A percentile compares a stretch with the other conserved stretches of the same genome.
These are phyloP conservation scores for Mus spretus DNA, from an alignment of 2,797 vertebrate species.

Conservation along the genomic window DNA sequence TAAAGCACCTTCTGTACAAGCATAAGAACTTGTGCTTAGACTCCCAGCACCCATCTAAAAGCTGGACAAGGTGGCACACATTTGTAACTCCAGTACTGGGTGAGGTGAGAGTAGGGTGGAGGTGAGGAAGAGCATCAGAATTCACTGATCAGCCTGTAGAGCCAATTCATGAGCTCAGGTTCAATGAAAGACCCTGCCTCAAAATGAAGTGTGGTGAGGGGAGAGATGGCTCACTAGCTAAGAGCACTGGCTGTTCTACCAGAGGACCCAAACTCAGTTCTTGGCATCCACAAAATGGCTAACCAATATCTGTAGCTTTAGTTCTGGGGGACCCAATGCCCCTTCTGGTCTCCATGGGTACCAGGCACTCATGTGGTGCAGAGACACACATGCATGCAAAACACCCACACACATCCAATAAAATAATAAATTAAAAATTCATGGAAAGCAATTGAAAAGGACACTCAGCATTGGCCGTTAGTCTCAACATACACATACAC, in stretches of 20 bases:
- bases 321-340: not conserved
- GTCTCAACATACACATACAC: not conserved
- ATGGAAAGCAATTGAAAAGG: not conserved
- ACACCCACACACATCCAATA: not conserved
- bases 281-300: not conserved
- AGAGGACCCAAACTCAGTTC: not conserved
- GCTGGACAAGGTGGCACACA: not conserved
- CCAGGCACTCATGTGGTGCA: not conserved
- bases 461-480: not conserved
- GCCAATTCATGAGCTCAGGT: not conserved
- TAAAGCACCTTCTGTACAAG: not conserved
- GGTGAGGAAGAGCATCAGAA: not conserved
- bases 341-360: no score
- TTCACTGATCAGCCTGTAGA: not conserved
- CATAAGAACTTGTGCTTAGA: not conserved
- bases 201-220: not conserved
- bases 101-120: not conserved
- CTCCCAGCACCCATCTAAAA: not conserved
- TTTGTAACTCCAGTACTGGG: not conserved
- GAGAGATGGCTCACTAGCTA: not conserved
- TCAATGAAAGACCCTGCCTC: not conserved
- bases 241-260: not conserved
- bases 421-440: not conserved
- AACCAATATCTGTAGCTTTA: not conserved
- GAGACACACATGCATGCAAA: not conserved